Base-by-base conservation (phyloP, 2,888 invertebrate genomes). In the Pandemis heparana region DNA sequence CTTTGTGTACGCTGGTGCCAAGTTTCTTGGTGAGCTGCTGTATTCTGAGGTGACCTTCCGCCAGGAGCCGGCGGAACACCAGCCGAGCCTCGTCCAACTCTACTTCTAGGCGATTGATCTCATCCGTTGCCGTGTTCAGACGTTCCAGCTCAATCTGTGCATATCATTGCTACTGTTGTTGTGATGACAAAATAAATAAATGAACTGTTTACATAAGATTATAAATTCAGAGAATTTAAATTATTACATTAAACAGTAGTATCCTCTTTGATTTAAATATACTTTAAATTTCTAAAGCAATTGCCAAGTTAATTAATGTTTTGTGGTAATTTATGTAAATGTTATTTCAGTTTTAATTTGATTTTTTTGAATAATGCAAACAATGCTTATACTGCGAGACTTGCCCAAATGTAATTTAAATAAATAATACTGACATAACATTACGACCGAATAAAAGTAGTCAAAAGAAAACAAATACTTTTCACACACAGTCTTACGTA, bases 41-140 rank as follows among this genome's bases (percentile, higher is more conserved):
- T 79, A 98, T 97, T 78, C 96, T 96, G 9, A 97, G 95, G 38
- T 97, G 97, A 18, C 98, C 98, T 83, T 98, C 98, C 53, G 97
- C 97, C 43, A 98, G 95, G 70, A 98, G 94, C 76, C 97, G 96
- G 70, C 98, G 96, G 91, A 98, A 98, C 51, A 96, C 96, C 70
- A 96, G 96, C 84, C 98, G 96, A 1, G 98, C 97, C 85, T 98
- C 98, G 89, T 98, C 98, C 82, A 98, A 94, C 89, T 98, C 98
- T 78, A 98, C 97, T 94, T 98, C 98, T 77, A 98, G 95, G 82
- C 97, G 96, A 91, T 98, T 98, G 83, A 98, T 98, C 89, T 98
- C 98, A 95, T 98, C 98, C 70, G 98, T 98, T 39, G 98, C 97
- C 82, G 97, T 97, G 89, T 98, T 98, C 75, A 98, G 95, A 84